Percentiles rank a stretch among this genome's conserved stretches.
phyloP scores from a whole-genome alignment of 2,888 invertebrate species.

The Eilema depressum region DNA sequence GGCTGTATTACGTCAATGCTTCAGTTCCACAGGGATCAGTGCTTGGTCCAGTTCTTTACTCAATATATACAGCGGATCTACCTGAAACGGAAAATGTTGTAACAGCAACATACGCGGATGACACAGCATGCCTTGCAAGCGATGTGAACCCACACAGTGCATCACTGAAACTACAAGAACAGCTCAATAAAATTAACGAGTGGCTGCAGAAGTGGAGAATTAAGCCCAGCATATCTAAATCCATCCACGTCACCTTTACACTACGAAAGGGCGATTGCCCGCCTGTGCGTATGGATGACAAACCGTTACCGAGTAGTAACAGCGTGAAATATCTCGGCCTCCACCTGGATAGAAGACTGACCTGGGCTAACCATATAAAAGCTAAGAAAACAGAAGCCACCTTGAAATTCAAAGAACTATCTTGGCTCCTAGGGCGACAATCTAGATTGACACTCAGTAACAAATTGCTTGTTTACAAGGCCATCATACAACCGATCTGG shows the following conservation, averaged over 20 bases:
- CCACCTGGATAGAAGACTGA: background rate
- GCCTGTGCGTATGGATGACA: background rate
- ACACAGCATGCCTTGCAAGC: background rate
- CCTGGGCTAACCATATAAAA: slow-evolving; percentile 1
- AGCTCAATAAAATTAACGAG: background rate
- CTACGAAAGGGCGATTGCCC: background rate
- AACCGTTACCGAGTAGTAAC: background rate
- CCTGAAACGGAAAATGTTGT: background rate
- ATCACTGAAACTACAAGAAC: background rate
- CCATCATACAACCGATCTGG: background rate
- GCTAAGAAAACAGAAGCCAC: background rate
- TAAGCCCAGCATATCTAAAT: background rate
- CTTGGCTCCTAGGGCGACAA: background rate
- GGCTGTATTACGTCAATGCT: background rate
- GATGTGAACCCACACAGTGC: background rate
- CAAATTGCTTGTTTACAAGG: background rate
- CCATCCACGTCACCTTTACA: background rate
- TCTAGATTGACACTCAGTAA: background rate
- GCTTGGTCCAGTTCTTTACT: background rate
- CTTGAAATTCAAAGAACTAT: background rate
- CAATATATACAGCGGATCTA: too few relatives aligned
- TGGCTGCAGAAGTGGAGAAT: background rate
- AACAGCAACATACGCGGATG: slow-evolving; percentile 1
- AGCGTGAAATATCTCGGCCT: background rate
- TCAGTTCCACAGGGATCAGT: slow-evolving; percentile 5